Evolutionary conservation across 2,113 vertebrate species (phyloP), one percentile per base, ranked within the genome.

Genomic region (Willisornis vidua): DNA sequence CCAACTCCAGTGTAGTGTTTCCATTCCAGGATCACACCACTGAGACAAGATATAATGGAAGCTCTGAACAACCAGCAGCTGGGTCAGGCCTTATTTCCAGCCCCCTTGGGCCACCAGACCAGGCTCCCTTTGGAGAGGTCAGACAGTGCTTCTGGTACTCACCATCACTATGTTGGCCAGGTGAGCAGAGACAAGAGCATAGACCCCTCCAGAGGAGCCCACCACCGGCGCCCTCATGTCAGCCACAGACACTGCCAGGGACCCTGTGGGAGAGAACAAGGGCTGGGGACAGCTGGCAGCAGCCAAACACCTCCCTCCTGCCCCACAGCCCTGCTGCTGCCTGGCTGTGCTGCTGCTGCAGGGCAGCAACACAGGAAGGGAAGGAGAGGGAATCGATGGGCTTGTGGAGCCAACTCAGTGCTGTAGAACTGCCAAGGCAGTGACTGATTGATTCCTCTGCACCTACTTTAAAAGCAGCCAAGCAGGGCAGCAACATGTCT

Each of bases 151-250:
- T 76, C 65, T 41, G 81, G 28, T 94, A 94, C 98, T 98, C 98
- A 99, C 99, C 99, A 99, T 99, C 68, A 99, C 99, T 35, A 99
- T 99, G 85, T 99, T 99, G 95, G 99, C 99, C 91, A 99, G 97
- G 96, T 99, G 99, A 84, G 99, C 99, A 9, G 99, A 99, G 94
- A 99, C 98, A 24, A 99, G 98, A 3, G 99, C 99, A 16, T 99
- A 99, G 20, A 99, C 99, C 8, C 99, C 99, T 89, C 99, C 99
- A 15, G 99, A 99, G 45, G 99, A 99, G 26, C 99, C 99, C 41
- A 99, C 99, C 58, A 99, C 99, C 0, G 99, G 99, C 0, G 99
- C 99, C 0, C 99, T 99, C 99, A 99, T 99, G 93, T 99, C 99
- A 24, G 99, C 98, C 96, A 99, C 98, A 12, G 99, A 99, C 84